phyloP scores from a whole-genome alignment of 64 coral and sea anemone genomes.

The Acropora tenuis region DNA sequence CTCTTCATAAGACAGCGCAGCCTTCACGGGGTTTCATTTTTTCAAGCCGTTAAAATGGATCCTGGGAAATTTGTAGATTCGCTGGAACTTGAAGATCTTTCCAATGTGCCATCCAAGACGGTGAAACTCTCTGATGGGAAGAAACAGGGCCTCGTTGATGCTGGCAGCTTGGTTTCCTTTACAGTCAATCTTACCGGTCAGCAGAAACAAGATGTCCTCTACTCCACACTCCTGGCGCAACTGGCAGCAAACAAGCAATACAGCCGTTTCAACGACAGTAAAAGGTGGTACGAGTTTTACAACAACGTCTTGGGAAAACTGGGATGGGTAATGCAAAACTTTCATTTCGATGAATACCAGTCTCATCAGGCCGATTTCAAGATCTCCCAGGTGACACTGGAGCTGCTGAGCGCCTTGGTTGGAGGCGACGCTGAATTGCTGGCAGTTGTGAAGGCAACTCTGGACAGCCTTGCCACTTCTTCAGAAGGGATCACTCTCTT shows the following conservation, averaged over 20 bases:
- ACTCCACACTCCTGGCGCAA: slow-evolving; percentile 45
- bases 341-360: neutral
- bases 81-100: no score
- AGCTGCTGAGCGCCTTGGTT: slow-evolving; percentile 5
- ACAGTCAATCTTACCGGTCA: neutral
- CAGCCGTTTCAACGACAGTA: neutral
- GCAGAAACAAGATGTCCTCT: slow-evolving; percentile 37
- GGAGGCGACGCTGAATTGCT: neutral
- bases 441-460: neutral
- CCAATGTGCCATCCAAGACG: no score
- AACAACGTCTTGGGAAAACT: slow-evolving; percentile 5
- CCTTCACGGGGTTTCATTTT: no score
- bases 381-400: slow-evolving; percentile 4
- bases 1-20: no score
- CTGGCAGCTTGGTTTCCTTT: slow-evolving; percentile 27
- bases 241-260: slow-evolving; percentile 34
- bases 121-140: no score
- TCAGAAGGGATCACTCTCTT: neutral
- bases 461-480: neutral
- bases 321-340: slow-evolving; percentile 35
- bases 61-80: no score
- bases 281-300: slow-evolving; percentile 45
- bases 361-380: neutral
- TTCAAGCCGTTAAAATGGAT: no score
- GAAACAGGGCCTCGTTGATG: neutral